Base-by-base conservation (phyloP, 2,797 vertebrate species). In the Lithobates sylvaticus region DNA sequence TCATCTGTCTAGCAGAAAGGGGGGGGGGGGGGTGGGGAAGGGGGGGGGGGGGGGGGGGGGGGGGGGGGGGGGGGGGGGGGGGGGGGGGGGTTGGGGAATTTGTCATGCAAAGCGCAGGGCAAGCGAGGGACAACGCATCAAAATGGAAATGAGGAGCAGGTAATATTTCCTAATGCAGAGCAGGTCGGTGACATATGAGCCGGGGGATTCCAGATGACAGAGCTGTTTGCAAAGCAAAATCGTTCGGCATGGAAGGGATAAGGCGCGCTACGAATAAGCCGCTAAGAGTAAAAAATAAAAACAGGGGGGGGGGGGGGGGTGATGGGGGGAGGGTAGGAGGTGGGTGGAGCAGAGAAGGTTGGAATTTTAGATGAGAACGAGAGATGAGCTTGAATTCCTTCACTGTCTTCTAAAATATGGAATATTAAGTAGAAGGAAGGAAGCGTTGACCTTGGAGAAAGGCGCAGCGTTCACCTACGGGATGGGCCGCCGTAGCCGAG, bases 141-240 rank as follows among this genome's bases (percentile, higher is more conserved):
- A 87, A 84, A 87, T 87, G 86, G 86, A 84, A 87, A 87, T 87
- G 81, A 84, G 81, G 69, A 79, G 32, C 34, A 84, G 86, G 81
- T 87, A 87, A 87, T 84, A 87, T 87, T 87, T 87, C 86, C 86
- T 87, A 87, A 87, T 84, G 81, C 86, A 75, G 86, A 87, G 76
- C 86, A 84, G 81, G 86, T 84, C 81, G 81, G 76, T 87, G 86
- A 87, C 86, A 87, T 87, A 87, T 84, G 86, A 87, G 86, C 81
- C 21, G 32, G 86, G 86, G 86, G 81, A 87, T 87, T 87, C 86
- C 86, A 87, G 54, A 84, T 87, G 86, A 87, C 86, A 87, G 86
- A 75, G 86, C 86, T 87, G 86, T 87, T 87, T 87, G 86, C 86
- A 78, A 84, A 87, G 86, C 75, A 87, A 79, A 87, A 87, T 83